A percentile compares a stretch with the other conserved stretches of the same genome.
Evolutionary conservation across 2,888 invertebrate species (phyloP).

Genomic region (Trisateles emortualis): DNA sequence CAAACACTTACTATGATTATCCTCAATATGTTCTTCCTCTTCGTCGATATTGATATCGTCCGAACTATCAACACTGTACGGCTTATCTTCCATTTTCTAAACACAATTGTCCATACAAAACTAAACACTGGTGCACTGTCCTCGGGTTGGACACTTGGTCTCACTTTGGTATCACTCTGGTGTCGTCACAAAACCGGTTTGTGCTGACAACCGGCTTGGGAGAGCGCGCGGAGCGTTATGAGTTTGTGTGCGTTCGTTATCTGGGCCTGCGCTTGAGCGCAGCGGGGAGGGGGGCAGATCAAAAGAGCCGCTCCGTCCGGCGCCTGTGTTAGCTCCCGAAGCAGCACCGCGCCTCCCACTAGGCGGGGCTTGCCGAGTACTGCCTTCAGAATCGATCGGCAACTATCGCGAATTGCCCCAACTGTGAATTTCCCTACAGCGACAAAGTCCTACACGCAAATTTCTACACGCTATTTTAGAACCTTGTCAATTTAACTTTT

Average conservation of each 20-base stretch:
- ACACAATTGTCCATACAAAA: constrained; percentile 70
- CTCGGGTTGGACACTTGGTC: constrained; percentile 52
- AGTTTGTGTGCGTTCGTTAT: constrained; percentile 82
- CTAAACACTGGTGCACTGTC: constrained; percentile 75
- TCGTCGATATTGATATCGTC: constrained; percentile 84
- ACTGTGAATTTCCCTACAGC: constrained; percentile 45
- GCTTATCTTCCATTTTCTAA: constrained; percentile 83
- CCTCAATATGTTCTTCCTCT: constrained; percentile 78
- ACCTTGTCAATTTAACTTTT: constrained; percentile 60
- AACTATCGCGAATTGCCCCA: constrained; percentile 73
- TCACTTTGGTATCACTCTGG: constrained; percentile 73
- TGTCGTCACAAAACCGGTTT: constrained; percentile 83
- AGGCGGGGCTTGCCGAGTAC: constrained; percentile 80
- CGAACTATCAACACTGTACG: constrained; percentile 84
- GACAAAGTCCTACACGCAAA: constrained; percentile 60
- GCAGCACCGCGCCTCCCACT: constrained; percentile 81
- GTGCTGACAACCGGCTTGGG: constrained; percentile 81
- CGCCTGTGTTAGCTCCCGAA: constrained; percentile 83
- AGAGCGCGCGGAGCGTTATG: constrained; percentile 84
- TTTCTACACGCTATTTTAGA: constrained; percentile 31
- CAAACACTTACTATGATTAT: constrained; percentile 74
- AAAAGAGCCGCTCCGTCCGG: constrained; percentile 79
- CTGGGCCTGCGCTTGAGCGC: constrained; percentile 71
- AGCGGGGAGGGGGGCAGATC: constrained; percentile 70
- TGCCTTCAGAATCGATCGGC: constrained; percentile 83